Conservation (phyloP, 2,797 vertebrate genomes). For the Acanthopagrus latus region DNA sequence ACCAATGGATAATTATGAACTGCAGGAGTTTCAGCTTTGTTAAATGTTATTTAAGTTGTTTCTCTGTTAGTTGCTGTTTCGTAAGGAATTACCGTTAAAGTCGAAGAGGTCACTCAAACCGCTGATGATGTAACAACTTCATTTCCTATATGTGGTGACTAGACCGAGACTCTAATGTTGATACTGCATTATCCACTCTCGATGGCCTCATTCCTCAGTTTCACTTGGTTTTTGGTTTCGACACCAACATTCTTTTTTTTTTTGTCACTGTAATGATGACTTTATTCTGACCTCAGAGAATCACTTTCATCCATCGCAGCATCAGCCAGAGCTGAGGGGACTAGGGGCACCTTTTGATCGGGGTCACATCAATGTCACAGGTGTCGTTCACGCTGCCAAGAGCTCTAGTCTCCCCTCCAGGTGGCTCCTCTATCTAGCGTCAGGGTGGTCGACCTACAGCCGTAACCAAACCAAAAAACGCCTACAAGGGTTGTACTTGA, state of each 20-base stretch:
- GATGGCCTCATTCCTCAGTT: conserved; percentile 22
- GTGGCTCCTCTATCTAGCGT: not conserved
- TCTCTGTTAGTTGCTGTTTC: too few relatives aligned
- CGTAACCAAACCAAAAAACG: not conserved
- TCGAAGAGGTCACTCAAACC: too few relatives aligned
- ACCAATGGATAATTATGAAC: not conserved
- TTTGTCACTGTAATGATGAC: not conserved
- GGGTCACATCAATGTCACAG: conserved; percentile 31
- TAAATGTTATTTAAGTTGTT: not conserved
- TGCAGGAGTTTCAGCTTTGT: not conserved
- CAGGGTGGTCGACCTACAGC: not conserved
- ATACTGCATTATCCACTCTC: not conserved
- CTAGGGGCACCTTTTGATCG: not conserved
- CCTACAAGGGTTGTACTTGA: not conserved
- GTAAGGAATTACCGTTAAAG: not conserved
- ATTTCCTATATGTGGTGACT: not conserved
- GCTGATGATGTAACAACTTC: not conserved
- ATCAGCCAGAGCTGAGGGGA: not conserved
- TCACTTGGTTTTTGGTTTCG: conserved; percentile 1
- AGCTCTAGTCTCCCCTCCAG: not conserved
- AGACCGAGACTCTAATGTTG: not conserved
- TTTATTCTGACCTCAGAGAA: not conserved
- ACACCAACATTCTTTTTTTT: not conserved
- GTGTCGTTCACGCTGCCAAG: conserved; percentile 18
- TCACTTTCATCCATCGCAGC: not conserved